A percentile compares a stretch with the other conserved stretches of the same genome.
phyloP scores from a whole-genome alignment of 2,797 vertebrate species.

The Acanthurus tractus region DNA sequence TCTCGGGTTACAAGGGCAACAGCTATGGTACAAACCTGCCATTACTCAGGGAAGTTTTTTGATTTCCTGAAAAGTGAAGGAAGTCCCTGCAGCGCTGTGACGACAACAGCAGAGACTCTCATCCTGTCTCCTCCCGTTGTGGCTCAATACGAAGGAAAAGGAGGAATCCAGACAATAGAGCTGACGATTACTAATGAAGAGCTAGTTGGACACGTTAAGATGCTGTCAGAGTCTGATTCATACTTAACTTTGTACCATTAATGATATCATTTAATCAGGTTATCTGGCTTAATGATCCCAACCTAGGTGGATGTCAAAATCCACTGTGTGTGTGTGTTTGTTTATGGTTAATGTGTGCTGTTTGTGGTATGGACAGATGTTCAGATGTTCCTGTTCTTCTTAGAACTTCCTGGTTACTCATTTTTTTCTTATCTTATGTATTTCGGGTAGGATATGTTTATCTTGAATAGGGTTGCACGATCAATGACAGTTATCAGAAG shows the following conservation, averaged over 20 bases:
- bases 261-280: slow-evolving; percentile 51
- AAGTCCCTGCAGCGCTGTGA: slow-evolving; percentile 71
- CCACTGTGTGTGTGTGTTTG: not conserved
- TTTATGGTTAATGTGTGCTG: too few species aligned
- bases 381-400: too few species aligned
- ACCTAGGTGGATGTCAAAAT: slow-evolving; percentile 36
- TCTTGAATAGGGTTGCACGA: too few species aligned
- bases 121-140: slow-evolving; percentile 77
- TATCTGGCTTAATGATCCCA: slow-evolving; percentile 20
- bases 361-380: too few species aligned
- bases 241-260: slow-evolving; percentile 3
- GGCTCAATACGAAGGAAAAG: slow-evolving; percentile 48
- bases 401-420: too few species aligned
- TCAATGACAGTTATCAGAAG: too few species aligned
- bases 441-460: too few species aligned
- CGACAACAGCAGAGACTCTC: slow-evolving; percentile 63
- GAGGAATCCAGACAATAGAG: slow-evolving; percentile 60
- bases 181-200: slow-evolving; percentile 47
- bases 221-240: slow-evolving; percentile 43
- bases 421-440: too few species aligned
- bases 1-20: slow-evolving; percentile 32
- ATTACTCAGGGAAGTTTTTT: slow-evolving; percentile 40
- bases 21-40: slow-evolving; percentile 34
- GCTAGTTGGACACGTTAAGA: slow-evolving; percentile 7
- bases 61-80: slow-evolving; percentile 75